Conservation (phyloP, 2,888 invertebrate genomes). For the Norana najaformis region DNA sequence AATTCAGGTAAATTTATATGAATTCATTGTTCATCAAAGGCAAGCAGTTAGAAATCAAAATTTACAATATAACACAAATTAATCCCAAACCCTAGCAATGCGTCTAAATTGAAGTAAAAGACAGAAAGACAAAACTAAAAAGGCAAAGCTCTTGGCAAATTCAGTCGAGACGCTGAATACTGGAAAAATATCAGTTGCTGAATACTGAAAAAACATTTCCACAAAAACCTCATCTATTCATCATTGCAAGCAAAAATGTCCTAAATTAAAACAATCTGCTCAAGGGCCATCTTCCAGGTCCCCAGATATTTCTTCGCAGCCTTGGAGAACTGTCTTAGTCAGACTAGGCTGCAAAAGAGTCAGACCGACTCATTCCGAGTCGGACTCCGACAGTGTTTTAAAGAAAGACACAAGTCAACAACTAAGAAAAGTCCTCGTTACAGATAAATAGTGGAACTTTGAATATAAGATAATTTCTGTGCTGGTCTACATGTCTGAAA, state of each 20-base stretch:
- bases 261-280: conserved; percentile 10
- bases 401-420: background rate
- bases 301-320: background rate
- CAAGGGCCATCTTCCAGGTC: background rate
- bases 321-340: conserved; percentile 1
- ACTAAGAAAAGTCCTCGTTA: background rate
- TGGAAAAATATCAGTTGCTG: background rate
- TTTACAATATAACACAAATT: conserved; percentile 3
- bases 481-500: background rate
- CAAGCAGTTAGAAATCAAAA: background rate
- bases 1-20: background rate
- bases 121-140: background rate
- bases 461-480: background rate
- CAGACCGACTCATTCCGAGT: background rate
- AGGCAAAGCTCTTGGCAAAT: background rate
- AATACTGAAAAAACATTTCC: conserved; percentile 5
- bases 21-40: background rate
- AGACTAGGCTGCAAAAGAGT: too few relatives aligned
- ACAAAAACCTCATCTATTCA: background rate
- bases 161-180: background rate
- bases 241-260: background rate
- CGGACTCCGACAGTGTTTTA: background rate
- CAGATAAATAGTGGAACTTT: background rate
- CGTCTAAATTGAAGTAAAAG: background rate
- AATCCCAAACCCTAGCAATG: background rate